Evolutionary conservation across 2,888 invertebrate species (phyloP).

Genomic region (Thelaira solivaga): DNA sequence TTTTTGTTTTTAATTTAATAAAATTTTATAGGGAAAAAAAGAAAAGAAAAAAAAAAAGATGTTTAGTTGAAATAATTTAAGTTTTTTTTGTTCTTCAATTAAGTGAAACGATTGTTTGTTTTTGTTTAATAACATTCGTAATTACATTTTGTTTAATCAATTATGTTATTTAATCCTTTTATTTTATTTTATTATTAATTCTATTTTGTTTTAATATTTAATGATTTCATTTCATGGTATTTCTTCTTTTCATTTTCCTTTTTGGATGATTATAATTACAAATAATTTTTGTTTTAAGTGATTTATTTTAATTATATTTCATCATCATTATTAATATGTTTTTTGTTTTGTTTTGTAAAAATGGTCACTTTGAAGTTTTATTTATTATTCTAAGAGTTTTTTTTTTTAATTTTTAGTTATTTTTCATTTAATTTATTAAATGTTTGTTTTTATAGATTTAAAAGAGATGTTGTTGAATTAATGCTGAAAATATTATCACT

Average conservation of each 20-base stretch:
- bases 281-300: constrained; percentile 56
- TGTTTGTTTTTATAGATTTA: neutral
- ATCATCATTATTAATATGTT: constrained; percentile 37
- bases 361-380: constrained; percentile 63
- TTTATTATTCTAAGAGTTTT: constrained; percentile 48
- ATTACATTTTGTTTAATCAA: constrained; percentile 65
- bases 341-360: constrained; percentile 62
- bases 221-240: constrained; percentile 35
- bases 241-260: constrained; percentile 11
- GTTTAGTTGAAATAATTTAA: constrained; percentile 23
- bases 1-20: too few species aligned
- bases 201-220: constrained; percentile 42
- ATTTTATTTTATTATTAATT: constrained; percentile 53
- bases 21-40: too few species aligned
- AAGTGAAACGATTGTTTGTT: constrained; percentile 62
- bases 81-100: constrained; percentile 9
- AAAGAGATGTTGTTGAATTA: constrained; percentile 11
- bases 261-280: constrained; percentile 64
- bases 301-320: constrained; percentile 30
- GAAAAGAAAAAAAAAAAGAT: constrained; percentile 18
- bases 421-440: neutral
- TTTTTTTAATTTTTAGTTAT: constrained; percentile 10
- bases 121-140: constrained; percentile 65
- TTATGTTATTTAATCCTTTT: constrained; percentile 36
- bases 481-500: too few species aligned